A percentile compares a stretch with the other conserved stretches of the same genome.
Conservation (phyloP, 2,888 invertebrate genomes). For the Xestia rhomboidea region DNA sequence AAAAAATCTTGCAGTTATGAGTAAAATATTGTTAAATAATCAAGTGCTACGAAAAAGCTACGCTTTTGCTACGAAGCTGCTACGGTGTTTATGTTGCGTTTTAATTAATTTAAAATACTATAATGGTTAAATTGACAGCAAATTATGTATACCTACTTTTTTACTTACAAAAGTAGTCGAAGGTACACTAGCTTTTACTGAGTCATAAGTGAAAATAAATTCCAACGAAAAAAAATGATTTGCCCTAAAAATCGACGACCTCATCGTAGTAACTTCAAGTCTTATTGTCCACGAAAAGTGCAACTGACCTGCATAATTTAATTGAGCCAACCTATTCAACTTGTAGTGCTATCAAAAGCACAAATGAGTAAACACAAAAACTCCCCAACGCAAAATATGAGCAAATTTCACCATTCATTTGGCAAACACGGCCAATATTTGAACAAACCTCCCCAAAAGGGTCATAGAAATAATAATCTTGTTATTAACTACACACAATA, state of each 20-base stretch:
- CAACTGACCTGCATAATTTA: not conserved
- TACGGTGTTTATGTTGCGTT: not conserved
- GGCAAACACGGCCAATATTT: constrained; percentile 82
- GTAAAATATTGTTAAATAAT: not conserved
- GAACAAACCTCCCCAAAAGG: constrained; percentile 77
- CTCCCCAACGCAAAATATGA: constrained; percentile 33
- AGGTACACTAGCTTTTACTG: too few relatives aligned
- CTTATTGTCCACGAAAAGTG: not conserved
- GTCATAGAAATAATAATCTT: constrained; percentile 81
- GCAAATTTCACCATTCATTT: constrained; percentile 79
- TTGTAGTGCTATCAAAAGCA: constrained; percentile 20
- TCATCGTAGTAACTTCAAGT: too few relatives aligned
- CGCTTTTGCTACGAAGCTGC: not conserved
- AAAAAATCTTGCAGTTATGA: not conserved
- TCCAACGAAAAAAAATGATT: not conserved
- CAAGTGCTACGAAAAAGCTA: not conserved
- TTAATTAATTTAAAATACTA: too few relatives aligned
- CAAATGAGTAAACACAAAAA: constrained; percentile 31
- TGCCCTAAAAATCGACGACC: too few relatives aligned
- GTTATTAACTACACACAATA: constrained; percentile 83
- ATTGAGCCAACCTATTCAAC: not conserved
- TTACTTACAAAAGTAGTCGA: not conserved
- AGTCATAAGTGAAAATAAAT: not conserved
- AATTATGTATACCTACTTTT: not conserved
- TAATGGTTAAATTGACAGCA: not conserved